phyloP scores from a whole-genome alignment of 2,888 invertebrate species.

The Sclerodermus sp. region DNA sequence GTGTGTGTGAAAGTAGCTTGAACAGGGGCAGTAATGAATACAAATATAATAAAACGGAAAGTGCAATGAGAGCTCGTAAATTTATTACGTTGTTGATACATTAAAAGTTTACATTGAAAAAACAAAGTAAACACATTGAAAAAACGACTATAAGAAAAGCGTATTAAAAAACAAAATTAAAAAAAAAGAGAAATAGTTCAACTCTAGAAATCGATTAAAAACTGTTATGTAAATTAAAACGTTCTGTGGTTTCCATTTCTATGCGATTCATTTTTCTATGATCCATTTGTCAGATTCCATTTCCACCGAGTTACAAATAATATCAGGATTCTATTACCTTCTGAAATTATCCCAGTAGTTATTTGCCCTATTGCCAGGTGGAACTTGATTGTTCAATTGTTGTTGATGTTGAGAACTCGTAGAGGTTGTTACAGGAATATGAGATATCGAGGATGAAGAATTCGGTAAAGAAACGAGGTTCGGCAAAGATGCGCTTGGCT shows the following conservation, averaged over 20 bases:
- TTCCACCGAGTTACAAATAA: too few relatives aligned
- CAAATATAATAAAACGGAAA: constrained; percentile 28
- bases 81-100: constrained; percentile 43
- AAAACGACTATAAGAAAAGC: not conserved
- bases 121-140: not conserved
- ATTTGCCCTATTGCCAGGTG: constrained; percentile 87
- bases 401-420: constrained; percentile 52
- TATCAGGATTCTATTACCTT: constrained; percentile 66
- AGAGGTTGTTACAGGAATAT: constrained; percentile 44
- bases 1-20: constrained; percentile 20
- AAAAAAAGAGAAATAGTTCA: too few relatives aligned
- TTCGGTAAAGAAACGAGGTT: constrained; percentile 51
- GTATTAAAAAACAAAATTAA: not conserved
- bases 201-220: too few relatives aligned
- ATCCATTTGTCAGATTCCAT: too few relatives aligned
- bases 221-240: too few relatives aligned
- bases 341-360: constrained; percentile 94
- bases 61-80: constrained; percentile 27
- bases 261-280: too few relatives aligned
- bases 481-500: constrained; percentile 52
- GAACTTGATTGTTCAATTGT: constrained; percentile 82
- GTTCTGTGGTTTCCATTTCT: too few relatives aligned
- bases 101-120: constrained; percentile 27
- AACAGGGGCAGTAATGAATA: constrained; percentile 31
- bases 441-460: constrained; percentile 45